Percentiles rank a stretch among this genome's conserved stretches.
phyloP scores from a whole-genome alignment of 2,797 vertebrate species.

The Channa striata region DNA sequence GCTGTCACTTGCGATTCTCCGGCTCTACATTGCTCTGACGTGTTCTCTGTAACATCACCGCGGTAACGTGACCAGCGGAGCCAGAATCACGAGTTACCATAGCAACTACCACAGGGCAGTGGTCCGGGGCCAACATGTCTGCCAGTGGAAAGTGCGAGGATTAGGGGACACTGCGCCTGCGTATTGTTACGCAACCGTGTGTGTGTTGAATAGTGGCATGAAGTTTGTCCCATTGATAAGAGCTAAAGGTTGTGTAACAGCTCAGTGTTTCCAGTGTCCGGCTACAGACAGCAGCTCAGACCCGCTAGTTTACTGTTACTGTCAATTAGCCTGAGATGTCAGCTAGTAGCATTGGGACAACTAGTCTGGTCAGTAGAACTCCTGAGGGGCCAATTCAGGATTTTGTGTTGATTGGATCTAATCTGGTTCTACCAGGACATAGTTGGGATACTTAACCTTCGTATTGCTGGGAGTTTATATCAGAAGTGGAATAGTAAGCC shows the following conservation, averaged over 20 bases:
- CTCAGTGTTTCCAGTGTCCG: slow-evolving; percentile 43
- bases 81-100: slow-evolving; percentile 39
- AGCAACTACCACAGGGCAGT: slow-evolving; percentile 23
- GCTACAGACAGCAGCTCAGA: slow-evolving; percentile 45
- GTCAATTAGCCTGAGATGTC: slow-evolving; percentile 23
- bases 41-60: slow-evolving; percentile 2
- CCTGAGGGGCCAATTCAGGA: slow-evolving; percentile 3
- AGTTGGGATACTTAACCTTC: background rate
- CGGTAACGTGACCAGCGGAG: slow-evolving; percentile 21
- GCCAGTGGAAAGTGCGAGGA: slow-evolving; percentile 50
- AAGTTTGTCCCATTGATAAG: slow-evolving; percentile 77
- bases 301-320: slow-evolving; percentile 9
- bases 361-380: slow-evolving; percentile 41
- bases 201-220: slow-evolving; percentile 47
- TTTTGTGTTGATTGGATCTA: slow-evolving; percentile 1
- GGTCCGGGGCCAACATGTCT: slow-evolving; percentile 55
- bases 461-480: background rate
- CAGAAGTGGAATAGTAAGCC: no score
- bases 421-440: background rate
- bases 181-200: slow-evolving; percentile 52
- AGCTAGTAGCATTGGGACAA: slow-evolving; percentile 28
- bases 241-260: slow-evolving; percentile 63
- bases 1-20: slow-evolving; percentile 31
- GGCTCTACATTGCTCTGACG: slow-evolving; percentile 4
- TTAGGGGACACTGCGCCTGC: slow-evolving; percentile 41